Evolutionary conservation across 2,888 invertebrate genomes (phyloP).

Genomic region (Leptopilina myrica): DNA sequence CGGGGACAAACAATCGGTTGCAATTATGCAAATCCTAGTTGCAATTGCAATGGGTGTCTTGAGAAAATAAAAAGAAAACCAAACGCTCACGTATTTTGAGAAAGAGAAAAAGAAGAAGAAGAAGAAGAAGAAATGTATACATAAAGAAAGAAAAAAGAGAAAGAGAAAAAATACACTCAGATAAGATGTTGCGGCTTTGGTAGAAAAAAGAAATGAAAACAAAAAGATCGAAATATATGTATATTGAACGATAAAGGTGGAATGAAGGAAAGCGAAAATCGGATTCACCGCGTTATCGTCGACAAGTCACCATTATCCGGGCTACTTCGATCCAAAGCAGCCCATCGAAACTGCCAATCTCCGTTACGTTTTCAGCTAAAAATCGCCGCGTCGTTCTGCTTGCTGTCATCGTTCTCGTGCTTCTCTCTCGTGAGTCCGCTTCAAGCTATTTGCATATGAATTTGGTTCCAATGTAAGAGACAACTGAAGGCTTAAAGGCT

Average conservation of each 20-base stretch:
- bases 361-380: constrained; percentile 63
- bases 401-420: constrained; percentile 45
- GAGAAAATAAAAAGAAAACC: constrained; percentile 51
- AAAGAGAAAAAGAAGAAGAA: too few species aligned
- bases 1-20: constrained; percentile 73
- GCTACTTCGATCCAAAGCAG: constrained; percentile 50
- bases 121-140: too few species aligned
- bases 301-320: constrained; percentile 53
- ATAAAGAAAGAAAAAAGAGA: neutral
- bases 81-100: neutral
- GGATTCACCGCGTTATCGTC: constrained; percentile 52
- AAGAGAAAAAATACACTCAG: constrained; percentile 43
- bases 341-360: constrained; percentile 66
- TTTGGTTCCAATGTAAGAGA: constrained; percentile 50
- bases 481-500: constrained; percentile 5
- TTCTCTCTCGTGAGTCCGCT: constrained; percentile 42
- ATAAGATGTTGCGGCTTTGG: constrained; percentile 53
- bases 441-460: constrained; percentile 69
- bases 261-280: constrained; percentile 58
- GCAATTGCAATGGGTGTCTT: constrained; percentile 66
- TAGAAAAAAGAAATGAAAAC: constrained; percentile 36
- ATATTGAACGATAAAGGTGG: constrained; percentile 44
- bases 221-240: constrained; percentile 40
- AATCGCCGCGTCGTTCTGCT: constrained; percentile 53
- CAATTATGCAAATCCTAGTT: constrained; percentile 72